phyloP scores from a whole-genome alignment of 2,888 invertebrate genomes.

The Eupithecia centaureata region DNA sequence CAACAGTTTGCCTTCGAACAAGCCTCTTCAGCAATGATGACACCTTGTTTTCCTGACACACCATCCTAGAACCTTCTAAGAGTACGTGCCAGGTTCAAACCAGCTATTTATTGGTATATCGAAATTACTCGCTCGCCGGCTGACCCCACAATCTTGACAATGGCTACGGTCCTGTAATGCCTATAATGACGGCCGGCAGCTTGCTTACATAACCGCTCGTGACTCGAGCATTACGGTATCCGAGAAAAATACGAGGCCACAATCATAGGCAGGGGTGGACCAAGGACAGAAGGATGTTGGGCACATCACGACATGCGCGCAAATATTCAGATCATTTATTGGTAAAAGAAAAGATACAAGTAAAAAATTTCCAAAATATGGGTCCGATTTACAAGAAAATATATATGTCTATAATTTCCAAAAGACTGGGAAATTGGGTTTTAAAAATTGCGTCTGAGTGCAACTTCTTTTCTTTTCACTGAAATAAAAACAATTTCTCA shows the following conservation, averaged over 20 bases:
- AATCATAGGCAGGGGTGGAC: conserved; percentile 33
- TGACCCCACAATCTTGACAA: conserved; percentile 84
- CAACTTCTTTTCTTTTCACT: no score
- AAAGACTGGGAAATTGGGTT: no score
- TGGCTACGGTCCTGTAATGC: conserved; percentile 78
- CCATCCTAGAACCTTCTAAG: neutral
- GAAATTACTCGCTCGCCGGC: conserved; percentile 78
- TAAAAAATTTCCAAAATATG: no score
- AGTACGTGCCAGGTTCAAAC: conserved; percentile 42
- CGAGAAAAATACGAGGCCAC: conserved; percentile 74
- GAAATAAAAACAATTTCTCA: no score
- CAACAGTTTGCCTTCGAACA: no score
- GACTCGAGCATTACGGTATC: conserved; percentile 83
- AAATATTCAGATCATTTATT: no score
- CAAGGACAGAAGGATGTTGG: neutral
- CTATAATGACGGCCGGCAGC: conserved; percentile 81
- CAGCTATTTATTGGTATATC: conserved; percentile 78
- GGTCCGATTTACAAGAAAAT: no score
- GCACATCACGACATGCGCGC: no score
- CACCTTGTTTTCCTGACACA: neutral
- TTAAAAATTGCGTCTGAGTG: no score
- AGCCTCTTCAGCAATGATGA: neutral
- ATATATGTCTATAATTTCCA: no score
- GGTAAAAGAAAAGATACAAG: no score
- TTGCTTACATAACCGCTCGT: conserved; percentile 83